A percentile compares a stretch with the other conserved stretches of the same genome.
phyloP scores from a whole-genome alignment of 2,113 vertebrate genomes.

The Talpa occidentalis region DNA sequence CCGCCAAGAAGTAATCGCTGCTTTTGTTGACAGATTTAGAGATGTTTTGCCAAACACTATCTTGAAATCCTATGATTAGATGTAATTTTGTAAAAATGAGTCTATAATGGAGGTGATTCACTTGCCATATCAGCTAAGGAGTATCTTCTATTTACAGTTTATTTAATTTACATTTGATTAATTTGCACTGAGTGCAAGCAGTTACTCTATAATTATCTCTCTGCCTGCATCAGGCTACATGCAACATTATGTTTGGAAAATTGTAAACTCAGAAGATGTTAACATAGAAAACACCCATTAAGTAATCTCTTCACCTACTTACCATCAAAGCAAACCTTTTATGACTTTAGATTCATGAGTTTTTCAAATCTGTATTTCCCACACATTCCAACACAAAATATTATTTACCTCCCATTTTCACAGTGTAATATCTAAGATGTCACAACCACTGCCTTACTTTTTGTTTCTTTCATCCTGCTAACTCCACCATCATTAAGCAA shows the following conservation, averaged over 20 bases:
- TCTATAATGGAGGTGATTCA: constrained; percentile 80
- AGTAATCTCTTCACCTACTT: constrained; percentile 64
- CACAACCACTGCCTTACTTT: constrained; percentile 41
- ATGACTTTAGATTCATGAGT: constrained; percentile 44
- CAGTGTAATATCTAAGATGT: constrained; percentile 53
- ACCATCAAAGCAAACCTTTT: constrained; percentile 60
- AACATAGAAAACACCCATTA: constrained; percentile 67
- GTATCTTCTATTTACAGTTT: constrained; percentile 81
- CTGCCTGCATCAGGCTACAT: constrained; percentile 66
- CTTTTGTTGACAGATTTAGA: constrained; percentile 84
- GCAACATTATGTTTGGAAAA: constrained; percentile 73
- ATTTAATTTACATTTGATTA: constrained; percentile 83
- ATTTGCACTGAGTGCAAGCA: constrained; percentile 73
- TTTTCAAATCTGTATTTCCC: constrained; percentile 41
- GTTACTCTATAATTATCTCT: constrained; percentile 78
- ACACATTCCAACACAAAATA: constrained; percentile 45
- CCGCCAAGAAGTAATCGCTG: constrained; percentile 69
- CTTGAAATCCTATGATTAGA: constrained; percentile 82
- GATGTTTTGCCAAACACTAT: constrained; percentile 80
- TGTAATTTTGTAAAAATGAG: constrained; percentile 83
- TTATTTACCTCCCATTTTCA: constrained; percentile 69
- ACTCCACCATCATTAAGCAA: constrained; percentile 51
- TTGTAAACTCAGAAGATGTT: constrained; percentile 72
- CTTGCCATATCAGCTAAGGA: constrained; percentile 75
- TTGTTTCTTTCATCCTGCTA: constrained; percentile 29